These are phyloP conservation scores for Tyrannus savana DNA, from an alignment of 2,113 vertebrate species.

Conservation along the genomic window DNA sequence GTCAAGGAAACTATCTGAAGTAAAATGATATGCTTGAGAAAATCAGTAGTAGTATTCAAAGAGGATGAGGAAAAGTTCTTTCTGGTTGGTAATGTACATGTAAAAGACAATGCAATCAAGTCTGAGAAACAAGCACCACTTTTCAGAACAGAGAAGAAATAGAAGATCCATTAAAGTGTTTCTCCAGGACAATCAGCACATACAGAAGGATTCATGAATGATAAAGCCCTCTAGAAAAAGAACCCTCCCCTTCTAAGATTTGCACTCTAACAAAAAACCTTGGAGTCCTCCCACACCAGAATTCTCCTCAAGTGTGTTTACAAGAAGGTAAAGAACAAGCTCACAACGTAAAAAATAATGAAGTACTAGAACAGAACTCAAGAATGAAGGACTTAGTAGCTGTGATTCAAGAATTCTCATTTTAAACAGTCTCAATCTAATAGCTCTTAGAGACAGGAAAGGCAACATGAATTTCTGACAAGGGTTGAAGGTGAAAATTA, in stretches of 20 bases:
- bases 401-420: neutral
- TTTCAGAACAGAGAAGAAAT: neutral
- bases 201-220: neutral
- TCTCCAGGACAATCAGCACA: neutral
- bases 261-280: neutral
- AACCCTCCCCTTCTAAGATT: neutral
- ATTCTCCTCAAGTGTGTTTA: neutral
- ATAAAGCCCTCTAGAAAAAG: neutral
- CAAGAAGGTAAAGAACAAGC: neutral
- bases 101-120: neutral
- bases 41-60: neutral
- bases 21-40: neutral
- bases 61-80: neutral
- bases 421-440: neutral
- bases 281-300: neutral
- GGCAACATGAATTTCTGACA: neutral
- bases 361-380: neutral
- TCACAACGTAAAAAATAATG: neutral
- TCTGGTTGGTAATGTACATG: neutral
- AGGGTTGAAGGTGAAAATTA: neutral
- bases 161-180: neutral
- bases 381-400: neutral
- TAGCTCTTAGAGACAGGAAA: neutral
- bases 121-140: neutral
- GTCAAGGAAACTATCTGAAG: neutral